Percentiles rank a stretch among this genome's conserved stretches.
Evolutionary conservation across 2,888 invertebrate genomes (phyloP).

Genomic region (Noctua janthina): DNA sequence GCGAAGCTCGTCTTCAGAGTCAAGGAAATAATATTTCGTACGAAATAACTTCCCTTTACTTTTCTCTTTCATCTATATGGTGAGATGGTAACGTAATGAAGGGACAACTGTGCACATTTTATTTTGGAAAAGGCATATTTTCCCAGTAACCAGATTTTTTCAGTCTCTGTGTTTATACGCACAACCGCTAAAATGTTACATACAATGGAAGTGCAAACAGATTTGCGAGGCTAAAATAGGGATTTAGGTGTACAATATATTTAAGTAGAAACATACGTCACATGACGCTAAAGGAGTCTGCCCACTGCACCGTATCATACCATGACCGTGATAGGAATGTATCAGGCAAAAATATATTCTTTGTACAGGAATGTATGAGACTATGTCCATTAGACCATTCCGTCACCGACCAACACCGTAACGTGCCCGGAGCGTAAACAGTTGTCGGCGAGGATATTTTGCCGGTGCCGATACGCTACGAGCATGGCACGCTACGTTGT

Average conservation of each 20-base stretch:
- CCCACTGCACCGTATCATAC: background rate
- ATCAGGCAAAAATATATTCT: no score
- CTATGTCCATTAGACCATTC: background rate
- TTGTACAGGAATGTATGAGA: background rate
- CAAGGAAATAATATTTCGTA: constrained; percentile 58
- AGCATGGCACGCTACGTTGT: no score
- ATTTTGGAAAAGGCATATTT: constrained; percentile 47
- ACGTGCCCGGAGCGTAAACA: background rate
- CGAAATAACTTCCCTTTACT: constrained; percentile 52
- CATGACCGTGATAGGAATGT: background rate
- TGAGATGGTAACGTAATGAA: constrained; percentile 46
- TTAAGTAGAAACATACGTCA: background rate
- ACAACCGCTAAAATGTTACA: constrained; percentile 37
- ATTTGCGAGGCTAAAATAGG: constrained; percentile 22
- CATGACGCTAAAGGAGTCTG: background rate
- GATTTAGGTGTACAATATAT: constrained; percentile 7
- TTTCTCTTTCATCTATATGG: constrained; percentile 48
- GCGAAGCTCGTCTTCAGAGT: constrained; percentile 30
- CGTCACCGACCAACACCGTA: background rate
- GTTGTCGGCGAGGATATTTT: background rate
- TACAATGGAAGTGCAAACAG: constrained; percentile 33
- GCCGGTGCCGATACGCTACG: no score
- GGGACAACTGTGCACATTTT: constrained; percentile 14
- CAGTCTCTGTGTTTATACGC: constrained; percentile 23
- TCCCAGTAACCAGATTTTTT: constrained; percentile 44